Conservation (phyloP, 2,113 vertebrate genomes). For the Neodon shergylaensis region DNA sequence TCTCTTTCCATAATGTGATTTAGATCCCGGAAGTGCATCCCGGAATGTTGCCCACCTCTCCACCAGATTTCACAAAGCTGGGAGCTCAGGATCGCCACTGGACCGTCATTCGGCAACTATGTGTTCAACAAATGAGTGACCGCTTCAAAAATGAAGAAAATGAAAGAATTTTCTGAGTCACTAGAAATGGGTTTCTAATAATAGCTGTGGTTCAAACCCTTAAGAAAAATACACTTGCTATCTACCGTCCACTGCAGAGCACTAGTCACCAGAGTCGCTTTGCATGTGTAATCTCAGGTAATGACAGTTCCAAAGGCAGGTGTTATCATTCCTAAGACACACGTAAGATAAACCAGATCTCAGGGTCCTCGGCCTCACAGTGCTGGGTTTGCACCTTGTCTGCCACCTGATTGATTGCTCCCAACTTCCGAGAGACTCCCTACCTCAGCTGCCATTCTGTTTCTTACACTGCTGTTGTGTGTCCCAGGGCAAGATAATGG, state of each 20-base stretch:
- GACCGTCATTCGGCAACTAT: not conserved
- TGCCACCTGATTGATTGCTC: not conserved
- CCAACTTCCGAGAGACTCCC: not conserved
- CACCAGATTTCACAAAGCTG: not conserved
- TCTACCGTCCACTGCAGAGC: too few species aligned
- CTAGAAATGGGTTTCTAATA: conserved; percentile 57
- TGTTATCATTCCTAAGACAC: conserved; percentile 54
- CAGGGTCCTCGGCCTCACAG: not conserved
- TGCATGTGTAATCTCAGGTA: conserved; percentile 44
- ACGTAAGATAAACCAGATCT: conserved; percentile 18
- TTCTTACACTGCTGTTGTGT: not conserved
- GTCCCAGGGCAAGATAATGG: not conserved
- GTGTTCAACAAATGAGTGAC: not conserved
- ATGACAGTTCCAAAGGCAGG: conserved; percentile 9
- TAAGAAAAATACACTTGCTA: not conserved
- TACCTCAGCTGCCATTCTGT: not conserved
- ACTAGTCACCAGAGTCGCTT: not conserved
- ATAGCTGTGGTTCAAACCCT: conserved; percentile 12
- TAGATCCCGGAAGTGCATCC: not conserved
- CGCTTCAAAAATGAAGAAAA: conserved; percentile 49
- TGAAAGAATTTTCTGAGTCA: conserved; percentile 49
- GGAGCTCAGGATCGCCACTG: not conserved
- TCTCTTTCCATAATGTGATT: not conserved
- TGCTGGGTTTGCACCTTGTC: conserved; percentile 9
- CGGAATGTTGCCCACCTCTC: not conserved